Evolutionary conservation across 2,888 invertebrate species (phyloP).

Genomic region (Lasioglossum marginatum): DNA sequence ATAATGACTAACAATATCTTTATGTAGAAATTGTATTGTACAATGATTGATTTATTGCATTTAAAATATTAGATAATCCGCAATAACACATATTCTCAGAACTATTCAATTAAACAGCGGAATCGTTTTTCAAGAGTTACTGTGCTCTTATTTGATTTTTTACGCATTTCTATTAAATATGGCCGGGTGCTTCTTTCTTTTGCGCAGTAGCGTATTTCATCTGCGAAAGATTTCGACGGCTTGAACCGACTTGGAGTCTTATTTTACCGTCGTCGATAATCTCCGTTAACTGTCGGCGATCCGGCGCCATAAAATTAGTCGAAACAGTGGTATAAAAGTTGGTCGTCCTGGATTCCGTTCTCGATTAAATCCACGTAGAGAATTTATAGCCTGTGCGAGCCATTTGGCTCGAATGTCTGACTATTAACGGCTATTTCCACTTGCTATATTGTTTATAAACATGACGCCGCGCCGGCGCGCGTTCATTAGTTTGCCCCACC

Average conservation of each 20-base stretch:
- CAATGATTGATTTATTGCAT: too few species aligned
- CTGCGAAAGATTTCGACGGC: neutral
- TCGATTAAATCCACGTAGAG: neutral
- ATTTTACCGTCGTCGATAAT: neutral
- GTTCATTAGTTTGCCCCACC: neutral
- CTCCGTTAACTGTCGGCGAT: neutral
- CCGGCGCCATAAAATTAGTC: neutral
- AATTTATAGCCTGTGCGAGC: neutral
- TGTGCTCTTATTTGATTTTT: too few species aligned
- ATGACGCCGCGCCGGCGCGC: neutral
- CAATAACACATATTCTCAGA: too few species aligned
- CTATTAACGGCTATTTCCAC: constrained; percentile 10
- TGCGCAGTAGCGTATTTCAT: neutral
- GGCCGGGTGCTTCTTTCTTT: too few species aligned
- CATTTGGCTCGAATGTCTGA: neutral
- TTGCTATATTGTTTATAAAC: constrained; percentile 11
- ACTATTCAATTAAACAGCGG: too few species aligned
- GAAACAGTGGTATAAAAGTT: neutral
- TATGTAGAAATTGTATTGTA: too few species aligned
- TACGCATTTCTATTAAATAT: too few species aligned
- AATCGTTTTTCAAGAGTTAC: too few species aligned
- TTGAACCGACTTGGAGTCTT: neutral
- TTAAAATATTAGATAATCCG: too few species aligned
- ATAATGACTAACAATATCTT: too few species aligned
- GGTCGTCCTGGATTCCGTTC: neutral